Evolutionary conservation across 2,888 invertebrate genomes (phyloP), one percentile per base, ranked within the genome.

Genomic region (Clanis bilineata): DNA sequence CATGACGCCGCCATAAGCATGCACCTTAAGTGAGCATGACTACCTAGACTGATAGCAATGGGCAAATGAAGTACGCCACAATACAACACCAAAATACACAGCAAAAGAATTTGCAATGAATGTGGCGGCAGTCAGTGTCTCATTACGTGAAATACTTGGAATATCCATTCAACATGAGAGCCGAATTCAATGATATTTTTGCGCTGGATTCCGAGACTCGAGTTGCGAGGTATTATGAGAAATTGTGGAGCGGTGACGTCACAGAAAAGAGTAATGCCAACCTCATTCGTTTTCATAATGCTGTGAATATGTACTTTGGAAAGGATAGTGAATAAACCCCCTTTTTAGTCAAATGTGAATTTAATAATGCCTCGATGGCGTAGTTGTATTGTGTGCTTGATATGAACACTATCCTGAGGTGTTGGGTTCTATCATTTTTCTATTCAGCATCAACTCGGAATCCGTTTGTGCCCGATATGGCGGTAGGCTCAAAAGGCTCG

Each of bases 141-240:
- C 60, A 51, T 57, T 60, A 60, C 12, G 25, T 9, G 39, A 60
- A 57, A 60, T 57, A 28, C 47, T 57, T 39, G 32, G 32, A 47
- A 60, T 47, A 45, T 23, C 44, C 18, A 44, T 57, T 41, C 39
- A 56, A 56, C 23, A 39, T 22, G 32, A 2, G 18, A 28, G 36
- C 45, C 15, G 39, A 60, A 60, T 56, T 51, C 60, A 47, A 51
- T 57, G 60, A 45, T 38, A 56, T 56, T 55, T 59, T 59, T 55
- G 22, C 28, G n/a, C 41, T 54, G 28, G 22, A 59, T 43, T 54
- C 21, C 10, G 39, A 39, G 12, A 43, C 32, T 41, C 28, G n/a
- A 43, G 23, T 41, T 51, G 18, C 21, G 28, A 15, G 18, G 15
- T 38, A 25, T 15, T 25, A 51, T 58, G 22, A 58, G 25, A 39